Percentiles rank a stretch among this genome's conserved stretches.
These are phyloP conservation scores for Grapholita molesta DNA, from an alignment of 1,140 invertebrate species.

Conservation along the genomic window DNA sequence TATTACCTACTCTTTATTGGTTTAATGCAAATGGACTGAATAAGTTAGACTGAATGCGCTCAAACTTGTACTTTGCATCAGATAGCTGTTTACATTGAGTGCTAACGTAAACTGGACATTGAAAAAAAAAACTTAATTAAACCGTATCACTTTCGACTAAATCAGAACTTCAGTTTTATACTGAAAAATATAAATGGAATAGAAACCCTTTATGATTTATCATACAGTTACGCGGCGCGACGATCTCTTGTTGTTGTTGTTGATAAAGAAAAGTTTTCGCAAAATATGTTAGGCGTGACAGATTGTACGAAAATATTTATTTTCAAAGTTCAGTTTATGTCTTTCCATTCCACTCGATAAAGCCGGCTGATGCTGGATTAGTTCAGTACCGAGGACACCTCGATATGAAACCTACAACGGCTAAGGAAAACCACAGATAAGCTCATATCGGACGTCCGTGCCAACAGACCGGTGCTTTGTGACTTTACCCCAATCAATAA, in stretches of 20 bases:
- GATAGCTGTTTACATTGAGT: not conserved
- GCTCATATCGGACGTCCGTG: slow-evolving; percentile 2
- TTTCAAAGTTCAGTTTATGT: not conserved
- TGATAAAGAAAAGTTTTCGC: too few species aligned
- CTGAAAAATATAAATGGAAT: too few species aligned
- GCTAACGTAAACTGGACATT: not conserved
- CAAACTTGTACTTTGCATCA: not conserved
- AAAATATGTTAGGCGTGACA: not conserved
- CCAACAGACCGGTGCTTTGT: slow-evolving; percentile 2
- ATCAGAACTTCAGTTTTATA: too few species aligned
- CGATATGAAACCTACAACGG: not conserved
- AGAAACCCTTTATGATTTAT: too few species aligned
- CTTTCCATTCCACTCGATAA: not conserved
- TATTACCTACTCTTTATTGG: not conserved
- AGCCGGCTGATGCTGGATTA: not conserved
- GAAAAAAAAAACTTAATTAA: too few species aligned
- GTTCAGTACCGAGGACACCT: not conserved
- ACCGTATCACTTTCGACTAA: too few species aligned
- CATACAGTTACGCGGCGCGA: too few species aligned
- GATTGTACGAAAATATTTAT: not conserved
- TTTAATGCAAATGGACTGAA: not conserved
- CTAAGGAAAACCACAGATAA: slow-evolving; percentile 15
- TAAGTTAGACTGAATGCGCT: not conserved
- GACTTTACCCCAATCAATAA: not conserved
- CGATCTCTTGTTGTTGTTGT: too few species aligned